phyloP scores from a whole-genome alignment of 2,113 vertebrate genomes.

The Tetrao urogallus region DNA sequence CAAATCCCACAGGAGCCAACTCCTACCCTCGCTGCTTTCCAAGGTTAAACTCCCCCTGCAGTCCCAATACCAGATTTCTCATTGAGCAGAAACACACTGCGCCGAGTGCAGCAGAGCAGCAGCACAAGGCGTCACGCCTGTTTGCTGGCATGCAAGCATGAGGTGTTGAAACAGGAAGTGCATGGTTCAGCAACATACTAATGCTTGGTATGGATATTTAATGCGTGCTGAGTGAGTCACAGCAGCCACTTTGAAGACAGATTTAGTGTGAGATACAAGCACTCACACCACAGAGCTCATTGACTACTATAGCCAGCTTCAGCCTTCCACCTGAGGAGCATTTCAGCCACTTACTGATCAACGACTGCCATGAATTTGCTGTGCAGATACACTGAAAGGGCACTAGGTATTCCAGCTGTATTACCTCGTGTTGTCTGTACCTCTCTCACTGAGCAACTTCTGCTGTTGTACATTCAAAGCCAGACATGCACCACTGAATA shows the following conservation, averaged over 20 bases:
- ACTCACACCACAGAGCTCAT: not conserved
- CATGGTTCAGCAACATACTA: not conserved
- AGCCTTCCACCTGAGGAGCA: not conserved
- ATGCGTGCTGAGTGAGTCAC: not conserved
- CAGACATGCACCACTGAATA: not conserved
- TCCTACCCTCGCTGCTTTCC: not conserved
- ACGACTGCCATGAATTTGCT: not conserved
- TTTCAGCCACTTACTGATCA: not conserved
- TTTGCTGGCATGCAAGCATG: not conserved
- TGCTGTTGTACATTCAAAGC: not conserved
- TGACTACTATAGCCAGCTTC: not conserved
- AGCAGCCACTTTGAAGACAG: fast-evolving
- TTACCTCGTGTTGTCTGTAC: not conserved
- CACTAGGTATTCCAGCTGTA: not conserved
- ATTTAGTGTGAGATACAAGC: fast-evolving
- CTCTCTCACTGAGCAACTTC: not conserved
- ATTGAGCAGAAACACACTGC: not conserved
- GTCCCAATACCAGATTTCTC: not conserved
- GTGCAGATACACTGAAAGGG: not conserved
- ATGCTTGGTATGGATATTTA: not conserved
- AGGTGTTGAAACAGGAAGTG: conserved; percentile 28
- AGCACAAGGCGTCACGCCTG: not conserved
- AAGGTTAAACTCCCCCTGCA: fast-evolving
- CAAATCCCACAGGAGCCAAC: not conserved
- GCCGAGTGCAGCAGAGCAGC: not conserved